These are phyloP conservation scores for human (Homo sapiens) DNA, from an alignment of 2,113 vertebrate genomes.

Conservation along the genomic window DNA sequence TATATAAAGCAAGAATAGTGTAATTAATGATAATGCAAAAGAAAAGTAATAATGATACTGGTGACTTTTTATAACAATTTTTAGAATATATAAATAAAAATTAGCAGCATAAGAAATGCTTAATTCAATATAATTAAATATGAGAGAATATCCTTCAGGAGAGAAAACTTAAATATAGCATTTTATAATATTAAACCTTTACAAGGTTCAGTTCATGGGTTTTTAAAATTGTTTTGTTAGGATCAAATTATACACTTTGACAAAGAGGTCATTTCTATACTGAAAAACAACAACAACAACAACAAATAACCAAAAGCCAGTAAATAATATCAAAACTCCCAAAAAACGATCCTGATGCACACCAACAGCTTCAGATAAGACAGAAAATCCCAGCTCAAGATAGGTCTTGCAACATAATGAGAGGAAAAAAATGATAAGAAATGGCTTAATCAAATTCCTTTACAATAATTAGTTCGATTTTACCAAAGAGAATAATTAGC, in stretches of 20 bases:
- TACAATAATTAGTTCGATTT: conserved; percentile 26
- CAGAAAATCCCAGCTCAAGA: not conserved
- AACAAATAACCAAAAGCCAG: not conserved
- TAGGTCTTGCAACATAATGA: not conserved
- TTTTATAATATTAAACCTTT: not conserved
- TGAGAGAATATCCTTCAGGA: not conserved
- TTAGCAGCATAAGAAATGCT: not conserved
- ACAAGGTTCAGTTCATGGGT: not conserved
- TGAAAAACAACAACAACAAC: not conserved
- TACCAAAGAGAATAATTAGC: conserved; percentile 33
- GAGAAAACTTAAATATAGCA: not conserved
- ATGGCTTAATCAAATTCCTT: conserved; percentile 13
- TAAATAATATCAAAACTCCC: not conserved
- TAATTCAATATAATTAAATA: not conserved
- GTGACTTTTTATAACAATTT: not conserved
- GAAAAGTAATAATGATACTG: not conserved
- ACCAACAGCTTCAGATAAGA: not conserved
- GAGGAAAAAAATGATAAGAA: not conserved
- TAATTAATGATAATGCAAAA: not conserved
- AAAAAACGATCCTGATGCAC: not conserved
- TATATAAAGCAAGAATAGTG: not conserved
- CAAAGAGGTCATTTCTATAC: not conserved
- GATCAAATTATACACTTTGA: not conserved
- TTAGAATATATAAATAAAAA: not conserved
- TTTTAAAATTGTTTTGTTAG: not conserved